Evolutionary conservation across 2,888 invertebrate species (phyloP), one percentile per base, ranked within the genome.

Genomic region (Thecocarcelia acutangulata): DNA sequence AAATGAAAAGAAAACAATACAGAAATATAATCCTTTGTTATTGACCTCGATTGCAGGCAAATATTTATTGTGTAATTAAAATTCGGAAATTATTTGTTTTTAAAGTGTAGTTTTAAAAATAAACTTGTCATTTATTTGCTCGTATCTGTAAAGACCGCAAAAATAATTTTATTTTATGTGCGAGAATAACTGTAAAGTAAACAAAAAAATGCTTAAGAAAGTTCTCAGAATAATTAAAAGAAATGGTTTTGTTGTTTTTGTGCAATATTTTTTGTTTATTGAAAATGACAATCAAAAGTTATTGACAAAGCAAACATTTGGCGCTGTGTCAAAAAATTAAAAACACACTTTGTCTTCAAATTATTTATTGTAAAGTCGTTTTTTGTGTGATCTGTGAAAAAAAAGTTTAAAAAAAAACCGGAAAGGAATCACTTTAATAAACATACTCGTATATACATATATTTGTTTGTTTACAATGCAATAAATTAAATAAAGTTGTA

Each of bases 371-470:
- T 24, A 70, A 74, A 58, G 13, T 70, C n/a, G 33, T 74, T 58
- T n/a, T 48, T 37, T 52, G 33, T 17, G 11, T 33, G 56, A 54
- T 56, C 56, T 58, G 17, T 46, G 19, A 13, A 61, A 28, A 33
- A 59, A 52, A 33, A 50, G 46, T 50, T 17, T 24, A 61, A 48
- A 66, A 48, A 66, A 37, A 76, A 63, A 52, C 81, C 76, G 81
- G 81, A 81, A 81, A 69, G 76, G 56, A 73, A 72, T 73, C 56
- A 13, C 12, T 63, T 64, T 33, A 66, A 68, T 66, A 72, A 66
- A 72, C 52, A 68, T 61, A 6, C n/a, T n/a, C n/a, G n/a, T n/a
- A n/a, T n/a, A n/a, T n/a, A n/a, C n/a, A n/a, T n/a, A n/a, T n/a
- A n/a, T n/a, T n/a, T 61, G 68, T 68, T 6, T 68, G 68, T 72